phyloP scores from a whole-genome alignment of 1,140 invertebrate genomes.

The Carcinoscorpius rotundicauda region DNA sequence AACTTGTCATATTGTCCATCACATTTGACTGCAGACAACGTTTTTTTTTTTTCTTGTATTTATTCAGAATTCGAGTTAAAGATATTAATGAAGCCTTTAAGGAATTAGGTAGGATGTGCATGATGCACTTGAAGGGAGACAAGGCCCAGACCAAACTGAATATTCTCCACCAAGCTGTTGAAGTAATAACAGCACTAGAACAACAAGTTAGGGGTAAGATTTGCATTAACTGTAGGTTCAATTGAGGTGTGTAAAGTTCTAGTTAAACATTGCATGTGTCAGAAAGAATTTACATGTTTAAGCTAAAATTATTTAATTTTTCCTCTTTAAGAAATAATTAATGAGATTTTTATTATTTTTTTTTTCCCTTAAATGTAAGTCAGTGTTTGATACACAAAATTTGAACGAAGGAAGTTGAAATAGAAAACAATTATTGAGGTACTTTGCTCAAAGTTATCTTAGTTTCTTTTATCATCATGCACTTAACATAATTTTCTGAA shows the following conservation, averaged over 20 bases:
- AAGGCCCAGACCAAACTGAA: slow-evolving; percentile 48
- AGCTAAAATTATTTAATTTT: no score
- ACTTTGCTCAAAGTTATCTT: no score
- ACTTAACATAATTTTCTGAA: slow-evolving; percentile 1
- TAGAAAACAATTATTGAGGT: no score
- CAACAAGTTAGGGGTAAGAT: slow-evolving; percentile 44
- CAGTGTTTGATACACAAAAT: background rate
- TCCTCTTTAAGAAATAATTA: background rate
- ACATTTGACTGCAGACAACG: no score
- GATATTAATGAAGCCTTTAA: slow-evolving; percentile 55
- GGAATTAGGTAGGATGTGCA: slow-evolving; percentile 48
- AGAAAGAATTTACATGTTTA: no score
- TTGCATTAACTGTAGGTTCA: background rate
- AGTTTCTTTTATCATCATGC: background rate
- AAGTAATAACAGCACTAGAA: slow-evolving; percentile 46
- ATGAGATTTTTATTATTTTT: background rate
- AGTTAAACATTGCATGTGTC: no score
- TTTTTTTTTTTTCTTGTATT: slow-evolving; percentile 5
- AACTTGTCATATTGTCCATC: no score
- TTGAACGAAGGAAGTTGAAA: no score
- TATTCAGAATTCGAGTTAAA: slow-evolving; percentile 43
- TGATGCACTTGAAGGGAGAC: slow-evolving; percentile 42
- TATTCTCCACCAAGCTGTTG: slow-evolving; percentile 47
- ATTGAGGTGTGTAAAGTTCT: no score
- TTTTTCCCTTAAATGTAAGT: background rate